Conservation (phyloP, 2,113 vertebrate species). For the Alectura lathami region DNA sequence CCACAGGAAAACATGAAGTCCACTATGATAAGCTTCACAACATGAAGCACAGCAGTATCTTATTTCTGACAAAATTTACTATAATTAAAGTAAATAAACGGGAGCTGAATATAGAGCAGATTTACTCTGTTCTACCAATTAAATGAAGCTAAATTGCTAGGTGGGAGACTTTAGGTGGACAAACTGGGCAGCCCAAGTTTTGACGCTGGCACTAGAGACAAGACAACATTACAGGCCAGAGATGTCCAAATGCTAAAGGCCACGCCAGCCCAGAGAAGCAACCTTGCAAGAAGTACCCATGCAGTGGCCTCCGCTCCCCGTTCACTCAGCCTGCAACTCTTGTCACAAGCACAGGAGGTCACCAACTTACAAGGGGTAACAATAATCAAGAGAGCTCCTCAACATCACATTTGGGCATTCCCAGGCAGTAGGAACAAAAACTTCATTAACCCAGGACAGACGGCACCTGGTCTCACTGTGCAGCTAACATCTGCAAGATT, state of each 20-base stretch:
- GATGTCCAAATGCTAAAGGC: conserved; percentile 8
- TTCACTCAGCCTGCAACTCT: background rate
- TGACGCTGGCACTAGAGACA: conserved; percentile 56
- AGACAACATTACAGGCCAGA: background rate
- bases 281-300: background rate
- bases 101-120: conserved; percentile 60
- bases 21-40: background rate
- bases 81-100: conserved; percentile 70
- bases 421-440: background rate
- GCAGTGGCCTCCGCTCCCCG: background rate
- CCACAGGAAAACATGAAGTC: background rate
- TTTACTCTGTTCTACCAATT: conserved; percentile 67
- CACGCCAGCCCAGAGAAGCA: conserved; percentile 2
- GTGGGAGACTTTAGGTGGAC: conserved; percentile 61
- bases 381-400: background rate
- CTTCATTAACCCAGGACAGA: background rate
- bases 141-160: conserved; percentile 70
- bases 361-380: background rate
- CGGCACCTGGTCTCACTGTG: background rate
- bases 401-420: background rate
- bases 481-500: background rate
- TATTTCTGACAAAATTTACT: conserved; percentile 70
- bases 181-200: conserved; percentile 53
- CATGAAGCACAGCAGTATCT: background rate
- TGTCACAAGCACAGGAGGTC: accelerated